Evolutionary conservation across 2,797 vertebrate genomes (phyloP), one percentile per base, ranked within the genome.

Genomic region (Cyclopterus lumpus): DNA sequence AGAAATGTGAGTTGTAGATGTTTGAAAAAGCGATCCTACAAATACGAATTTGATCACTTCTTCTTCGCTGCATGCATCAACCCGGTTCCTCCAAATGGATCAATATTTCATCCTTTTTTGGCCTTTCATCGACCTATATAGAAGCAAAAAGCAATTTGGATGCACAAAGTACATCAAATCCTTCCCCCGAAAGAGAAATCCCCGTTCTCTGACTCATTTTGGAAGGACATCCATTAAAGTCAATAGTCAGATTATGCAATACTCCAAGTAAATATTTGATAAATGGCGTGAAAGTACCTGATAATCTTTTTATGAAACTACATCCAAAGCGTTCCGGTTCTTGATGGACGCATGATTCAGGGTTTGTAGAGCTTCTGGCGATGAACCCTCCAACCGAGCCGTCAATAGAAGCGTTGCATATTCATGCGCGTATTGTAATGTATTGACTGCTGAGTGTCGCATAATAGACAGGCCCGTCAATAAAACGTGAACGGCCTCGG

Each of bases 401-500:
- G 2, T 80, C 74, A 61, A 79, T 68, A 72, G 81, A 4, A 12
- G 70, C 24, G 84, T 83, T 86, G 88, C 86, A 88, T 90, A 92
- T 91, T 92, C 88, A 91, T 91, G 86, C 79, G 62, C 54, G 63
- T 28, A 28, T 28, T 26, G 26, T 28, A 28, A 76, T 1, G 81
- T 88, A 90, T 89, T 79, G 90, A 90, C 84, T 90, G 76, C 73
- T 65, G 86, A 80, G 62, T 53, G 83, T 53, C 5, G 36, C 65
- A 90, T 91, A 89, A 91, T 89, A 86, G 90, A 91, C 82, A 77
- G 59, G 18, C 68, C 0, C 74, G 40, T 86, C 66, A 90, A 79
- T 77, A 88, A 28, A 75, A 34, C 65, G n/a, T 6, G 57, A 85
- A 83, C 36, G 54, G 65, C 51, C 9, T 30, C 34, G 18, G 48